Base-by-base conservation (phyloP, 2,113 vertebrate genomes). In the Numida meleagris region DNA sequence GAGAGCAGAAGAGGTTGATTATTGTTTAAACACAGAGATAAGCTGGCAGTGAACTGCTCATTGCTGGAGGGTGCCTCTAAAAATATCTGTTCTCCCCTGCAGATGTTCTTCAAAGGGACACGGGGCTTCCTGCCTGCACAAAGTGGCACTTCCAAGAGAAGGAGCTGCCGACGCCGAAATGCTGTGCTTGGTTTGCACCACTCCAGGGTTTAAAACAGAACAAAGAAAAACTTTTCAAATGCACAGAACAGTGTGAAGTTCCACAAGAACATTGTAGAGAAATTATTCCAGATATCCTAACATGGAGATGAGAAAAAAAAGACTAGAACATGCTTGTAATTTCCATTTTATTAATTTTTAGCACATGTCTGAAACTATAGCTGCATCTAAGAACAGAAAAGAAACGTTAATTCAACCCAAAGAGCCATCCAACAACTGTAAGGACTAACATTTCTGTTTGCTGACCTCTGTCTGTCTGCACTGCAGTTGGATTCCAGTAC, bases 1-100 rank as follows among this genome's bases (percentile, higher is more conserved):
- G 89, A 86, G 81, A 95, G 68, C 1, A 8, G 85, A 96, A 93
- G 76, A 89, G 25, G 24, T 80, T 79, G 72, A 86, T 83, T 75
- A 78, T 90, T 94, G 31, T 83, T 91, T 78, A 89, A 91, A 74
- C 14, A 1, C 1, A 46, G 70, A 75, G 43, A 63, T 18, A 89
- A 93, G 89, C 46, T 67, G 68, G 46, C 38, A 94, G 43, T 1
- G 5, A 78, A 57, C 3, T 1, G 33, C 46, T 70, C 16, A 2
- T 33, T 66, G 27, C 36, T 45, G 70, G n/a, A 71, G 33, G 25
- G 10, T 62, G 25, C 50, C 59, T 86, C 75, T 71, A 86, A 89
- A 90, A 88, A 71, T 86, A 88, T 53, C 85, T 77, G 6, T 33
- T 89, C 85, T 83, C 6, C 34, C 38, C 66, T 7, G 10, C 5